Percentiles rank a stretch among this genome's conserved stretches.
phyloP scores from a whole-genome alignment of 2,113 vertebrate genomes.

The Actinemys pallida region DNA sequence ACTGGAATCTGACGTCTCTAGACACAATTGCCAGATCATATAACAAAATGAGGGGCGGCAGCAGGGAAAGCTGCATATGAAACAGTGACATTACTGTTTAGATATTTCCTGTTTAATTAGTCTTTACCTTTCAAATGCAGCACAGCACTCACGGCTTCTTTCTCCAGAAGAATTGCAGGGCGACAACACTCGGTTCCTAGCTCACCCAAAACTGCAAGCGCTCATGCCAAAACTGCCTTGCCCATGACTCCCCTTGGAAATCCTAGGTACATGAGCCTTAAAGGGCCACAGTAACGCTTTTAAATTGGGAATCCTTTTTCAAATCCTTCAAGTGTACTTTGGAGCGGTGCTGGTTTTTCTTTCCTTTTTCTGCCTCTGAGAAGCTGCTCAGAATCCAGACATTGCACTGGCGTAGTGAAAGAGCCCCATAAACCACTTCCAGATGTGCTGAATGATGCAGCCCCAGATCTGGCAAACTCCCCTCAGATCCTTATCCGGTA shows the following conservation, averaged over 20 bases:
- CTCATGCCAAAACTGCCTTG: conserved; percentile 49
- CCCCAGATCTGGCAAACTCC: conserved; percentile 41
- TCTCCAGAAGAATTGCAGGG: conserved; percentile 64
- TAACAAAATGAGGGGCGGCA: conserved; percentile 58
- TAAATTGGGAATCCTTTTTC: conserved; percentile 49
- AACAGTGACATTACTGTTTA: conserved; percentile 41
- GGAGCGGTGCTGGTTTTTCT: conserved; percentile 64
- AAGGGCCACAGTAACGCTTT: conserved; percentile 56
- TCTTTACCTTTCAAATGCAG: conserved; percentile 80
- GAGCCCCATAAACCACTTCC: conserved; percentile 78
- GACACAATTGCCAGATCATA: conserved; percentile 24
- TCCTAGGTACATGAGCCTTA: conserved; percentile 38
- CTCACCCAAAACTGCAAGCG: conserved; percentile 45
- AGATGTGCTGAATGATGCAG: conserved; percentile 75
- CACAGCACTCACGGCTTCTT: conserved; percentile 39
- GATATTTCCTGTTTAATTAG: conserved; percentile 68
- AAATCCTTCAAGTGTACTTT: conserved; percentile 61
- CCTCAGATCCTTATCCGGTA: conserved; percentile 41
- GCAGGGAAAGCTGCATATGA: conserved; percentile 28
- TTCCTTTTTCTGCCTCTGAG: conserved; percentile 57
- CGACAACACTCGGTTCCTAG: conserved; percentile 48
- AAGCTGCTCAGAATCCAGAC: conserved; percentile 60
- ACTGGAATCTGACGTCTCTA: conserved; percentile 24
- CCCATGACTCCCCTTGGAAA: conserved; percentile 67
- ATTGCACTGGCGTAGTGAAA: conserved; percentile 39